Evolutionary conservation across 2,888 invertebrate species (phyloP), one percentile per base, ranked within the genome.

Genomic region (Parnassius smintheus): DNA sequence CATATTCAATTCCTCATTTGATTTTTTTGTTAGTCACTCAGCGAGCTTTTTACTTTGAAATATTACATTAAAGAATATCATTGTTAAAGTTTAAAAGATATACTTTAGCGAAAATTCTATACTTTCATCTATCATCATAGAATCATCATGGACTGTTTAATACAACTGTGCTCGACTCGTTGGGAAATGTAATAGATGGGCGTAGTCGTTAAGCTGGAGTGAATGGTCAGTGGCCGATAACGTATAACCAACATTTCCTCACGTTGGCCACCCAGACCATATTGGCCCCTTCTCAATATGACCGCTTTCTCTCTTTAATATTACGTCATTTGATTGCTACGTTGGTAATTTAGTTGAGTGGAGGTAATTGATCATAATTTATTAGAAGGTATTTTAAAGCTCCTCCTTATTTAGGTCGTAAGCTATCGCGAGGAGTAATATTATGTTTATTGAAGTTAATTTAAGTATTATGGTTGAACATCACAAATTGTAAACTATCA

Each of bases 131-230:
- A 54, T 12, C 8, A 9, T 52, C n/a, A 25, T 9, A 42, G 50
- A 54, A 12, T 59, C 53, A 59, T 59, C 52, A 59, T 50, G 46
- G 46, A 56, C 25, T 46, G 54, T n/a, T 58, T 44, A 51, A 58
- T 58, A 51, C 52, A 52, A 62, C 42, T 45, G 35, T 10, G 2
- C 49, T 13, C 9, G n/a, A 49, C 9, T 13, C n/a, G 56, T 56
- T 56, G 61, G 59, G 53, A 52, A 52, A 52, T 18, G 48, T 62
- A 62, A 62, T 62, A 45, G 52, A 41, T 56, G 61, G 61, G 61
- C 61, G 61, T 46, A 48, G 18, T 51, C 52, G 51, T 22, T 50
- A n/a, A 51, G 58, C 1, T 2, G 44, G 55, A 42, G 53, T 13
- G 52, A 52, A 7, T 49, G 49, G 59, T 22, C 51, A 41, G 18